These are phyloP conservation scores for Poeciliopsis turrubarensis DNA, from an alignment of 2,113 vertebrate species.

Conservation along the genomic window DNA sequence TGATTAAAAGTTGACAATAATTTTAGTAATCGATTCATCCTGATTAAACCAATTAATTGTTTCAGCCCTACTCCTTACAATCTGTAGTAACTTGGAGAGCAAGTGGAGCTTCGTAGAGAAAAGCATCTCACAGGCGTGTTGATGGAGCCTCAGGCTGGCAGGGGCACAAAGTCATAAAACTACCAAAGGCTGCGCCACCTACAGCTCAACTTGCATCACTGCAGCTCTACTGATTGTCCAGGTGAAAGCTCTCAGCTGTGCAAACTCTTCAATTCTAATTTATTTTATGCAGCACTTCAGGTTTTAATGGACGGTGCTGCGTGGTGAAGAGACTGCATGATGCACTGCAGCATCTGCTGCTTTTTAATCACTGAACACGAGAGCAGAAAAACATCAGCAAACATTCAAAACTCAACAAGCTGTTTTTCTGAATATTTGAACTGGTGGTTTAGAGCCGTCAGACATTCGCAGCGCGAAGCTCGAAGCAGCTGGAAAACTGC, in stretches of 20 bases:
- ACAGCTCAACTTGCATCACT: slow-evolving; percentile 37
- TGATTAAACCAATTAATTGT: not conserved
- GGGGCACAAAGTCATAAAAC: slow-evolving; percentile 3
- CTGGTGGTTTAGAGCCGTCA: slow-evolving; percentile 34
- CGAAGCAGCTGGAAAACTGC: not conserved
- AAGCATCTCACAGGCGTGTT: slow-evolving; percentile 25
- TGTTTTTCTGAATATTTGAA: slow-evolving; percentile 39
- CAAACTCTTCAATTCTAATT: slow-evolving; percentile 1
- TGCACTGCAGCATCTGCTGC: not conserved
- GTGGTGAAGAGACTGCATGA: not conserved
- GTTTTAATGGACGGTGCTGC: slow-evolving; percentile 23
- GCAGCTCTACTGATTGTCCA: slow-evolving; percentile 11
- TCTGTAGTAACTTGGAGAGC: not conserved
- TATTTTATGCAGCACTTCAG: not conserved
- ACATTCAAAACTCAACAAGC: not conserved
- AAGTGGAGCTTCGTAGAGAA: not conserved
- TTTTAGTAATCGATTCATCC: not conserved
- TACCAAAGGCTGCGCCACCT: slow-evolving; percentile 51
- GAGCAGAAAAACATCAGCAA: no score
- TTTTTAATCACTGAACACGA: not conserved
- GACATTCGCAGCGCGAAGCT: slow-evolving; percentile 6
- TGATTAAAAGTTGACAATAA: no score
- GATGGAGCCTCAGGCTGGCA: slow-evolving; percentile 32
- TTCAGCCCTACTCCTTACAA: not conserved
- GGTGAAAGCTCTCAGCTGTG: slow-evolving; percentile 25